Evolutionary conservation across 2,888 invertebrate species (phyloP), one percentile per base, ranked within the genome.

Genomic region (Erebia ligea): DNA sequence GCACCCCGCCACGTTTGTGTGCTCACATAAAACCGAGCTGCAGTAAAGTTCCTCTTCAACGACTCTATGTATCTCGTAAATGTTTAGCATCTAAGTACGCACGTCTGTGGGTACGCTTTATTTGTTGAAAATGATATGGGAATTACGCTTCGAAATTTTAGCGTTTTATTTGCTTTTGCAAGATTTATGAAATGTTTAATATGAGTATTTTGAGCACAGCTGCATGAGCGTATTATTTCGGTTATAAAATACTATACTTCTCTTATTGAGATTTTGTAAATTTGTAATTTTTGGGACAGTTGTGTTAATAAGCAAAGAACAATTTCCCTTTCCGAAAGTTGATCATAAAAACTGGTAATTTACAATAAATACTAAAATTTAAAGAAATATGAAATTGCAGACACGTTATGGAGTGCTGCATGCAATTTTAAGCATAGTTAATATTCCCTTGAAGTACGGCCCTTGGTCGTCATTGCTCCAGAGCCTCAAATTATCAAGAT

Each of bases 21-120:
- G 89, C 89, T 91, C 88, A 89, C 91, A 90, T 90, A 89, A 91
- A 91, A 88, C 87, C 82, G 82, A 78, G 84, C 81, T 84, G 86
- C 83, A 87, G 87, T 91, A 91, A 90, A 91, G 80, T 86, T 84
- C 76, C 81, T 84, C 81, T 81, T 82, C 81, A 84, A 85, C 84
- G 83, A 80, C 80, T 81, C 81, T 75, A 77, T 78, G 80, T 81
- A 80, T 82, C 85, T 87, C 85, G 84, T 88, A 87, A 90, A 90
- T 88, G 87, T 86, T 89, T 81, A 84, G 83, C 80, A 78, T 77
- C 77, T 78, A 84, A 84, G 81, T 81, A 81, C 79, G 76, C 78
- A 79, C 79, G 79, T 82, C 79, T 80, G 79, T 74, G 62, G 57
- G 58, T 70, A 74, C 67, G 72, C 40, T 73, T 70, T 73, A 70